These are phyloP conservation scores for Hypanus sabinus DNA, from an alignment of 2,113 vertebrate genomes.

Conservation along the genomic window DNA sequence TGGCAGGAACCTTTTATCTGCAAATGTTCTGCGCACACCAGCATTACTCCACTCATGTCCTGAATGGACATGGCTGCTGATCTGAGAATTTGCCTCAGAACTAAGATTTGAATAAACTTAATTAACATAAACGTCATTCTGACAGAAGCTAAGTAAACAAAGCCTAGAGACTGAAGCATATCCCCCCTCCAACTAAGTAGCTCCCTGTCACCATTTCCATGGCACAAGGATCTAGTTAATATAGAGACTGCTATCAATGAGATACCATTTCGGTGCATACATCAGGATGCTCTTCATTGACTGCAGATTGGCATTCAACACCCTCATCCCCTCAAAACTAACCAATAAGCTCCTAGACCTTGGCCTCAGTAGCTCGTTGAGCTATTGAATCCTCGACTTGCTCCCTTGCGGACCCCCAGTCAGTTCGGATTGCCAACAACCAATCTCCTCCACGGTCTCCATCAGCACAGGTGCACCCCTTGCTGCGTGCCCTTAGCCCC, in stretches of 20 bases:
- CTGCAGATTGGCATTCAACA: too few species aligned
- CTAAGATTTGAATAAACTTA: slow-evolving; percentile 1
- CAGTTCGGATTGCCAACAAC: too few species aligned
- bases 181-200: not conserved
- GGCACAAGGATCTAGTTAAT: not conserved
- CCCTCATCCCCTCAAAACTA: too few species aligned
- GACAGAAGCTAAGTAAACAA: not conserved
- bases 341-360: too few species aligned
- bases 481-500: too few species aligned
- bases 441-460: too few species aligned
- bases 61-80: not conserved
- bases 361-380: too few species aligned
- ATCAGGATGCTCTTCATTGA: too few species aligned
- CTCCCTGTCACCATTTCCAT: not conserved
- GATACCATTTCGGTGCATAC: too few species aligned
- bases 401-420: too few species aligned
- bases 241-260: not conserved
- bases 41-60: slow-evolving; percentile 11
- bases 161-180: not conserved
- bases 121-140: not conserved
- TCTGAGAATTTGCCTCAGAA: not conserved
- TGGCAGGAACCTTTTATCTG: not conserved
- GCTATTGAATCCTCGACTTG: too few species aligned
- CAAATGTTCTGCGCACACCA: not conserved
- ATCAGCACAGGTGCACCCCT: too few species aligned